These are phyloP conservation scores for Tricholauxania praeusta DNA, from an alignment of 2,888 invertebrate genomes.

Conservation along the genomic window DNA sequence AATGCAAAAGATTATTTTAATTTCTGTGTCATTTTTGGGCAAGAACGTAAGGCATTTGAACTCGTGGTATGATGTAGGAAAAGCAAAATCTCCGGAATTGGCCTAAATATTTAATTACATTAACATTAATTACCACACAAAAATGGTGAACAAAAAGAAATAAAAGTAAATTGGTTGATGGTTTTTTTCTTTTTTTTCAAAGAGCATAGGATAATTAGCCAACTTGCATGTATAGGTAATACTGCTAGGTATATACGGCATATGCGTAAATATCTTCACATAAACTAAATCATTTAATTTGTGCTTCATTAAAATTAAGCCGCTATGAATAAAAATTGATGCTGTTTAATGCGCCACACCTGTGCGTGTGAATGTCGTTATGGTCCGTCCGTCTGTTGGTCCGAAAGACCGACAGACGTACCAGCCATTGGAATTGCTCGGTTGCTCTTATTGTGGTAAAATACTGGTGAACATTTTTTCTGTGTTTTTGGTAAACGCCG, in stretches of 20 bases:
- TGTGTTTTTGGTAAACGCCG: neutral
- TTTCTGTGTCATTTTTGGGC: too few relatives aligned
- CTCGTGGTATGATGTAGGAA: neutral
- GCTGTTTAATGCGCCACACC: too few relatives aligned
- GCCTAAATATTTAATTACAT: neutral
- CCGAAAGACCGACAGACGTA: too few relatives aligned
- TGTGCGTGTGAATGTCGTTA: too few relatives aligned
- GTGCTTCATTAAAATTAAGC: conserved; percentile 20
- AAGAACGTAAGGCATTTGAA: too few relatives aligned
- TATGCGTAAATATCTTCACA: neutral
- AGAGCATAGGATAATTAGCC: neutral
- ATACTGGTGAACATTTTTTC: neutral
- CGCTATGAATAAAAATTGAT: neutral
- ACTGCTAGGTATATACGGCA: too few relatives aligned
- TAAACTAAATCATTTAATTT: conserved; percentile 9
- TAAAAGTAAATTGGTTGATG: neutral
- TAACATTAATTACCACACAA: conserved; percentile 1
- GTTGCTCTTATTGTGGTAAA: neutral
- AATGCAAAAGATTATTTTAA: too few relatives aligned
- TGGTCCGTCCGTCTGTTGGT: too few relatives aligned
- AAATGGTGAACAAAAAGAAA: neutral
- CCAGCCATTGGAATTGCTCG: neutral
- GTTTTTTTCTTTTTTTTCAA: neutral
- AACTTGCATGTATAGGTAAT: too few relatives aligned
- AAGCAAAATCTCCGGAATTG: neutral